These are phyloP conservation scores for Copidosoma floridanum DNA, from an alignment of 1,140 invertebrate species.

Conservation along the genomic window DNA sequence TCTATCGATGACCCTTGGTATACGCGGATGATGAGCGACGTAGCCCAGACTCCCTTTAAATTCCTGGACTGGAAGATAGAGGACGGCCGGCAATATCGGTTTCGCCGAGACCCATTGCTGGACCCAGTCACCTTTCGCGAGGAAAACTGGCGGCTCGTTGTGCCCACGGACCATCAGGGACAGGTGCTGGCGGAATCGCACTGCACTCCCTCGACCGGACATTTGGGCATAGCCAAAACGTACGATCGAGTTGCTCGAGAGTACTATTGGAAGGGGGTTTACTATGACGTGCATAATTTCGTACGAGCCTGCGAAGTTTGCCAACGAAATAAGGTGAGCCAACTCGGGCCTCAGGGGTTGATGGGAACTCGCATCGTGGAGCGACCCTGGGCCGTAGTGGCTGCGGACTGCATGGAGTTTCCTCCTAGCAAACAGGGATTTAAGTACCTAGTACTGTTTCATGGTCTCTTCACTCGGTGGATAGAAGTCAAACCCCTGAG, in stretches of 20 bases:
- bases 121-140: not conserved
- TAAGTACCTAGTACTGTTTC: conserved; percentile 38
- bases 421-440: not conserved
- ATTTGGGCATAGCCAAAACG: conserved; percentile 32
- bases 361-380: conserved; percentile 3
- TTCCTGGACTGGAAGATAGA: conserved; percentile 19
- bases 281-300: conserved; percentile 2
- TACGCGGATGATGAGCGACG: not conserved
- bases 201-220: conserved; percentile 21
- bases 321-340: conserved; percentile 4
- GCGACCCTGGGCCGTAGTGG: conserved; percentile 31
- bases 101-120: conserved; percentile 2
- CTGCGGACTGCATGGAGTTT: conserved; percentile 33
- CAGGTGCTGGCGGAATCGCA: conserved; percentile 17
- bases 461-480: conserved; percentile 39
- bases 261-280: conserved; percentile 32
- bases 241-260: conserved; percentile 5
- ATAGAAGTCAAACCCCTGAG: not conserved
- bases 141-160: conserved; percentile 21
- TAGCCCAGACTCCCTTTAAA: not conserved
- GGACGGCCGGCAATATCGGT: conserved; percentile 8
- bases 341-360: not conserved
- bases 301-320: conserved; percentile 15
- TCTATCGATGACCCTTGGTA: not conserved
- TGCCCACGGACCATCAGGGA: not conserved